Percentiles rank a stretch among this genome's conserved stretches.
Conservation (phyloP, 2,113 vertebrate species). For the Ahaetulla prasina region DNA sequence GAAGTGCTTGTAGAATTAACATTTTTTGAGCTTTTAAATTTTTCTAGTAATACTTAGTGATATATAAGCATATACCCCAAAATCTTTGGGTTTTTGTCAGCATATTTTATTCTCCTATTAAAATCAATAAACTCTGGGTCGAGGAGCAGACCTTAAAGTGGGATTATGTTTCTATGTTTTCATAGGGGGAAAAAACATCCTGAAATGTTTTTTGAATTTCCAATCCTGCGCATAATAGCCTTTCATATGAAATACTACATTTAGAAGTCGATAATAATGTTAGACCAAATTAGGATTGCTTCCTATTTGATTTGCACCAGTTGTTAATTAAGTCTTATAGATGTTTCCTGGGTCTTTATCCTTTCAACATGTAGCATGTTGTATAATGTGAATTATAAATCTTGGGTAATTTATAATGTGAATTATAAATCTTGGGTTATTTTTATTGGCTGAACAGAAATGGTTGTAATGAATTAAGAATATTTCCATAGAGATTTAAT, state of each 20-base stretch:
- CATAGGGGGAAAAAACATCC: neutral
- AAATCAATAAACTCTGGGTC: neutral
- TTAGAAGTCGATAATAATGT: neutral
- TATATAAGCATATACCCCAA: neutral
- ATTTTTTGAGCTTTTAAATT: neutral
- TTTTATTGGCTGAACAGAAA: neutral
- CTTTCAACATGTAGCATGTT: neutral
- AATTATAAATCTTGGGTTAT: neutral
- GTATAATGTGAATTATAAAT: accelerated
- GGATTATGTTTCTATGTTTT: neutral
- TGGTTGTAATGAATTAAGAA: neutral
- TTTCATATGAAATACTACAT: neutral
- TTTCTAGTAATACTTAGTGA: neutral
- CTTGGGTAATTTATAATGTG: neutral
- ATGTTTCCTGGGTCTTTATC: neutral
- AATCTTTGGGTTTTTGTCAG: neutral
- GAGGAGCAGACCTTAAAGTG: neutral
- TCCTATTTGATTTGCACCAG: neutral
- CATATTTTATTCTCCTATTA: neutral
- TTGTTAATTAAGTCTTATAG: neutral
- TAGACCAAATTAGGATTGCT: accelerated
- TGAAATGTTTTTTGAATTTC: neutral
- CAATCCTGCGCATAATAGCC: neutral
- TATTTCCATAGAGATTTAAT: neutral
- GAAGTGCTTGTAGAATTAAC: neutral